Base-by-base conservation (phyloP, 2,888 invertebrate genomes). In the Nemapogon koenigi region DNA sequence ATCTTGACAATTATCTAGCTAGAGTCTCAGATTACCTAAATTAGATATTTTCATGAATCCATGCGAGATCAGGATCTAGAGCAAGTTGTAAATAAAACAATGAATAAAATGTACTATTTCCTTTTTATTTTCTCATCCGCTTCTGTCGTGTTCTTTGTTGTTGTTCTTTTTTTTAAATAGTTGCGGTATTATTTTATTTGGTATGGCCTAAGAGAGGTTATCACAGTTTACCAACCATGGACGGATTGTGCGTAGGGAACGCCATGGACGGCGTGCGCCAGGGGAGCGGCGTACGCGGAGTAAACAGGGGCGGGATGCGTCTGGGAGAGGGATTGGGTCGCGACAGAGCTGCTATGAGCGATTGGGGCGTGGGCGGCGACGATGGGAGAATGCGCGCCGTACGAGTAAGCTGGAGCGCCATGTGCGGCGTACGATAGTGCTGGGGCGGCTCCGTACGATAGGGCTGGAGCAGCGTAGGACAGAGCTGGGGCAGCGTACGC, bases 41-140 rank as follows among this genome's bases (percentile, higher is more conserved):
- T n/a, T n/a, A n/a, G n/a, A n/a, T n/a, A n/a, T n/a, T n/a, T n/a
- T n/a, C n/a, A n/a, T n/a, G n/a, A n/a, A n/a, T n/a, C n/a, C n/a
- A n/a, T n/a, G n/a, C n/a, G n/a, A n/a, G n/a, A n/a, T n/a, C n/a
- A n/a, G n/a, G n/a, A n/a, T n/a, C n/a, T n/a, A n/a, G n/a, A n/a
- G n/a, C n/a, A n/a, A n/a, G n/a, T n/a, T n/a, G n/a, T n/a, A n/a
- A n/a, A n/a, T n/a, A n/a, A n/a, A n/a, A n/a, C n/a, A n/a, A n/a
- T n/a, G n/a, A n/a, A n/a, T n/a, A n/a, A 16, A 32, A 35, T 15
- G 26, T 13, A 35, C 47, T 46, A 46, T 48, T 47, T 64, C 70
- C 68, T 75, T 73, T 28, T 10, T 75, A 75, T 75, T 75, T 70
- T 69, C 75, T 43, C 75, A 71, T 72, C 72, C 73, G 66, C 68